Evolutionary conservation across 2,113 vertebrate genomes (phyloP).

Genomic region (Nothocercus julius): DNA sequence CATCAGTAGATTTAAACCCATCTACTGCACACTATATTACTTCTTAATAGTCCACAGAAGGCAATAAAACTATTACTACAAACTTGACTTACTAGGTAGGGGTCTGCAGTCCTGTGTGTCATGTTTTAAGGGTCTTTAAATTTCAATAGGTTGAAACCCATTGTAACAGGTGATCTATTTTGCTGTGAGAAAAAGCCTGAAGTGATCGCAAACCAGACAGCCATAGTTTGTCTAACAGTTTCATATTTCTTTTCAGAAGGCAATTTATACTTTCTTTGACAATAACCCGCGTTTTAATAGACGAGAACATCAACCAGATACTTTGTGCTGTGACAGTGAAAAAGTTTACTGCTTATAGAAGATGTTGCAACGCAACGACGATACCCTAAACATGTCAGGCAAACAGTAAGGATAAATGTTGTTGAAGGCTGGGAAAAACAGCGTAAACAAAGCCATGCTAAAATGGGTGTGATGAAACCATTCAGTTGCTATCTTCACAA

Average conservation of each 20-base stretch:
- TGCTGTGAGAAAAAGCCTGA: not conserved
- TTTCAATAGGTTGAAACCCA: not conserved
- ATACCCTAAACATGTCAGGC: not conserved
- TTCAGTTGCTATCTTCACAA: fast-evolving
- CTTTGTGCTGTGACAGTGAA: not conserved
- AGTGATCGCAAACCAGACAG: not conserved
- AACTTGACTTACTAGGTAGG: not conserved
- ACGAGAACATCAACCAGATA: not conserved
- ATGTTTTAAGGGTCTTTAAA: not conserved
- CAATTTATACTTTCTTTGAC: not conserved
- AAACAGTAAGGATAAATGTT: not conserved
- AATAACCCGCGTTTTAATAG: not conserved
- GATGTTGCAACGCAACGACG: not conserved
- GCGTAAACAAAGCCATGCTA: not conserved
- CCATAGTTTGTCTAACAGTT: not conserved
- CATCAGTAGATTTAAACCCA: not conserved
- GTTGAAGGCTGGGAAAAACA: not conserved
- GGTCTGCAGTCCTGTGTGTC: not conserved
- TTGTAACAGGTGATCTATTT: not conserved
- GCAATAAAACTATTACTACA: not conserved
- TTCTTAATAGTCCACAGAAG: not conserved
- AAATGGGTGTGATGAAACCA: not conserved
- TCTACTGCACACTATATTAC: not conserved
- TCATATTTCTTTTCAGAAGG: not conserved
- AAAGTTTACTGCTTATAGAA: not conserved